These are phyloP conservation scores for Capitulum mitella DNA, from an alignment of 2,888 invertebrate species.

Conservation along the genomic window DNA sequence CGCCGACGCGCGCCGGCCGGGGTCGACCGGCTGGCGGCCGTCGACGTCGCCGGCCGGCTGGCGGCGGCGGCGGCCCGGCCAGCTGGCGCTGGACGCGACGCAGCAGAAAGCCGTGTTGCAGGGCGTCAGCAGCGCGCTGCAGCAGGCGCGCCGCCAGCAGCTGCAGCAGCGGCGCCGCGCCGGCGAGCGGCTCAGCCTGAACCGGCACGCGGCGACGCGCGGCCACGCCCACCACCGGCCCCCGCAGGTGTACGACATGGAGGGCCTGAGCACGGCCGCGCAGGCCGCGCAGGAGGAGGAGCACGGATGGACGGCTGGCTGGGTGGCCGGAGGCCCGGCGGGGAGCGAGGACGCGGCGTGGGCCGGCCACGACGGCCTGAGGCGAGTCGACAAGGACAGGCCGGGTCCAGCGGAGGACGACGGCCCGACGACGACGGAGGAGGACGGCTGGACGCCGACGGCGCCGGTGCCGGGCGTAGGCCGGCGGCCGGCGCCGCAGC, in stretches of 20 bases:
- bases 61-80: background rate
- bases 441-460: too few species aligned
- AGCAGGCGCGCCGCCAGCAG: background rate
- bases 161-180: background rate
- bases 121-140: background rate
- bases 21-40: too few species aligned
- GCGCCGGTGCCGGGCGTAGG: too few species aligned
- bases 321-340: too few species aligned
- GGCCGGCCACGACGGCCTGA: too few species aligned
- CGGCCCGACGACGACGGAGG: too few species aligned
- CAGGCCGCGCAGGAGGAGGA: too few species aligned
- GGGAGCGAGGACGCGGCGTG: too few species aligned
- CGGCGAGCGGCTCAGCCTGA: background rate
- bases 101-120: background rate
- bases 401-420: too few species aligned
- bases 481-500: too few species aligned
- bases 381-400: too few species aligned
- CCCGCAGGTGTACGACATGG: background rate
- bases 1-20: background rate
- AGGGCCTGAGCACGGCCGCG: background rate
- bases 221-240: background rate
- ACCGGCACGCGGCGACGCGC: background rate
- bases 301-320: too few species aligned
- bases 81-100: background rate
- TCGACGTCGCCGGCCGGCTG: background rate